Percentiles rank a stretch among this genome's conserved stretches.
Evolutionary conservation across 1,140 invertebrate species (phyloP).

Genomic region (Aplysia californica): DNA sequence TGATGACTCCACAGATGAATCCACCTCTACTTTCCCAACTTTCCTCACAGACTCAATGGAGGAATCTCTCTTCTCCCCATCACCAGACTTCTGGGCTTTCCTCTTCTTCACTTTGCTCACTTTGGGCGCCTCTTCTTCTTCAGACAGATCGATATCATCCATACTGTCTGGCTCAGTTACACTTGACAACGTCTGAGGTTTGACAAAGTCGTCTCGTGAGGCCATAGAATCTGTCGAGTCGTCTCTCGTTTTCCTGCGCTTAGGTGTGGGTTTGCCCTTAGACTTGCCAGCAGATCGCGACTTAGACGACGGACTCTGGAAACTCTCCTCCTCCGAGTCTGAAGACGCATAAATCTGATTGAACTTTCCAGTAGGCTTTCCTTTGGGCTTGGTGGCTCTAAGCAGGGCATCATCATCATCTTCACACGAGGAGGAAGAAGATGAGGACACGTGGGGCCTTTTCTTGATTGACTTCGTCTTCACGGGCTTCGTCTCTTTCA

Average conservation of each 20-base stretch:
- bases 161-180: constrained; percentile 31
- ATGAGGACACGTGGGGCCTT: constrained; percentile 23
- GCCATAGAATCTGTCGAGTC: constrained; percentile 21
- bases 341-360: too few relatives aligned
- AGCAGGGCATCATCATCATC: constrained; percentile 34
- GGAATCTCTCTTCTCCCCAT: constrained; percentile 30
- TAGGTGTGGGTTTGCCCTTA: constrained; percentile 16
- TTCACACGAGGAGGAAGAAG: constrained; percentile 35
- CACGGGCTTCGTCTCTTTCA: constrained; percentile 17
- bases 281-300: neutral
- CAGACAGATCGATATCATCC: constrained; percentile 34
- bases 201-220: constrained; percentile 22
- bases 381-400: constrained; percentile 23
- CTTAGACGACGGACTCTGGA: neutral
- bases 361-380: constrained; percentile 18
- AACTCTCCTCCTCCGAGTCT: constrained; percentile 39
- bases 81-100: neutral
- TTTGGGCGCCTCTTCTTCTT: constrained; percentile 16
- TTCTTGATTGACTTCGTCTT: constrained; percentile 30
- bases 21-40: constrained; percentile 24
- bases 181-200: constrained; percentile 22
- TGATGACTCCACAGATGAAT: constrained; percentile 1
- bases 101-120: constrained; percentile 32
- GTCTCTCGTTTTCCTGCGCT: constrained; percentile 16
- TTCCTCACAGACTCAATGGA: constrained; percentile 29